Evolutionary conservation across 2,888 invertebrate species (phyloP).

Genomic region (Entomobrya proxima): DNA sequence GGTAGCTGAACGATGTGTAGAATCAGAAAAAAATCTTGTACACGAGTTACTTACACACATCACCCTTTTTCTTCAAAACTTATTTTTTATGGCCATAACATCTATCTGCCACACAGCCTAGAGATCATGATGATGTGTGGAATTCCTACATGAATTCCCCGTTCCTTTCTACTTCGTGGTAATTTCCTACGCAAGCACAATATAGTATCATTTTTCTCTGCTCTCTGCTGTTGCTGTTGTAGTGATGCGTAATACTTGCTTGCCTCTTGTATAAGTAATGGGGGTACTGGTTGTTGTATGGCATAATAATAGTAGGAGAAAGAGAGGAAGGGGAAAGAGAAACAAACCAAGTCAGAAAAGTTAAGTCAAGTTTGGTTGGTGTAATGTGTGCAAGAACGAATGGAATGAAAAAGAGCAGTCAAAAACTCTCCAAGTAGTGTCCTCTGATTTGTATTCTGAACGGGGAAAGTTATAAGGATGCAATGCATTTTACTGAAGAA

Average conservation of each 20-base stretch:
- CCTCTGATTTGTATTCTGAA: slow-evolving; percentile 63
- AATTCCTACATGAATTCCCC: slow-evolving; percentile 53
- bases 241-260: no score
- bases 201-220: slow-evolving; percentile 23
- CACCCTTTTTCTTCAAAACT: slow-evolving; percentile 22
- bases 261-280: slow-evolving; percentile 24
- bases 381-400: background rate
- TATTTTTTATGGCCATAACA: background rate
- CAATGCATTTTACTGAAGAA: slow-evolving; percentile 48
- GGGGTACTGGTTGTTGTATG: slow-evolving; percentile 27
- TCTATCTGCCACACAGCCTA: slow-evolving; percentile 12
- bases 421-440: background rate
- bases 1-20: slow-evolving; percentile 49
- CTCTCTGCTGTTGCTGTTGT: no score
- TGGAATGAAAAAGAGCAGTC: background rate
- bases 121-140: background rate
- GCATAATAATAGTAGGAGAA: slow-evolving; percentile 28
- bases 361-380: slow-evolving; percentile 28
- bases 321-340: slow-evolving; percentile 9
- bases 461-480: slow-evolving; percentile 54
- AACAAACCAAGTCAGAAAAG: slow-evolving; percentile 53
- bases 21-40: slow-evolving; percentile 54
- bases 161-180: slow-evolving; percentile 43
- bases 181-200: slow-evolving; percentile 46
- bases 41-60: slow-evolving; percentile 10